Evolutionary conservation across 2,797 vertebrate species (phyloP), one percentile per base, ranked within the genome.

Genomic region (Labroides dimidiatus): DNA sequence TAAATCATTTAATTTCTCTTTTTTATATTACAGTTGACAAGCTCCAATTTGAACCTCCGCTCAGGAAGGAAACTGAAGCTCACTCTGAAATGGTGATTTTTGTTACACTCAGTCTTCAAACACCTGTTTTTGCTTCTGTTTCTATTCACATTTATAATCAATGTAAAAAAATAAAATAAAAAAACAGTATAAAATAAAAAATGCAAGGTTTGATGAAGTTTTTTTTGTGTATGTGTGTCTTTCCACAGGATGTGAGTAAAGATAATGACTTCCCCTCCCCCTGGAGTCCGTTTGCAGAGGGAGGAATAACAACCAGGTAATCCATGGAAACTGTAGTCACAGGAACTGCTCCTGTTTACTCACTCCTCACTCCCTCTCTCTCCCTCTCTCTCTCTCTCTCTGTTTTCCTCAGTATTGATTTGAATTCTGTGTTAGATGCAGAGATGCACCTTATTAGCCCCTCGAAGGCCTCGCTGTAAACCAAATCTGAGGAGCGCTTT

Each of bases 51-150:
- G 95, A 97, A 82, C 95, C 97, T 16, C 97, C 97, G 2, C 90
- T 99, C 9, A 85, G 93, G 86, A 99, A 98, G 86, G 96, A 97
- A 92, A 99, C 97, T 0, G 97, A 97, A 92, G 97, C 97, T 80
- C 95, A 96, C 60, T 95, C 96, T 84, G 96, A 99, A 93, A 96
- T 97, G 96, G 97, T 98, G 90, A 91, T 50, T 10, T 1, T 48
- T 62, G 6, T 23, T 0, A 64, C 49, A 33, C 49, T 4, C n/a
- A 36, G 3, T 1, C 1, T 4, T 39, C 8, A 33, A 33, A 33
- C 7, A 33, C 1, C 42, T 59, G 15, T 43, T 42, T 39, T 4
- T 60, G 4, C 21, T 45, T 61, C 2, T 56, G 10, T 49, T 44
- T 64, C 2, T 27, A 21, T 21, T 19, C 0, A 23, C 30, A 33